A percentile compares a stretch with the other conserved stretches of the same genome.
Evolutionary conservation across 2,888 invertebrate species (phyloP).

Genomic region (Saturnia japonica): DNA sequence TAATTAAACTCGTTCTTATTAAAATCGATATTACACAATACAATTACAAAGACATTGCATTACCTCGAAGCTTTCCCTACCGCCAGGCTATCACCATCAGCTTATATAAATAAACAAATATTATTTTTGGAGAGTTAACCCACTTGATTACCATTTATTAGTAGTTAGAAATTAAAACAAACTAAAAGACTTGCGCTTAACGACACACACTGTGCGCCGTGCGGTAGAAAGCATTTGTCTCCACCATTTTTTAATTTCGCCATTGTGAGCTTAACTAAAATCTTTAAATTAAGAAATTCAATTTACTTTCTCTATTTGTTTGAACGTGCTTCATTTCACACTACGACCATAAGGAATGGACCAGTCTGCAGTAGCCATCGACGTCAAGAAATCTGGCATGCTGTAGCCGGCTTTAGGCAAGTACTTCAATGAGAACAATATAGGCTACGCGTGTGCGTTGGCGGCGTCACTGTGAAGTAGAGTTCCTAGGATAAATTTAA

Average conservation of each 20-base stretch:
- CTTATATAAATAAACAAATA: conserved; percentile 42
- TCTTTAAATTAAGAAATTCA: not conserved
- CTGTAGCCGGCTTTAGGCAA: too few relatives aligned
- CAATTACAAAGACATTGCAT: not conserved
- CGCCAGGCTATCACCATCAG: conserved; percentile 12
- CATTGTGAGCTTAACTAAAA: not conserved
- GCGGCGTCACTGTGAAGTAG: too few relatives aligned
- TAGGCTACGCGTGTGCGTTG: too few relatives aligned
- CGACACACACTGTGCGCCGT: conserved; percentile 25
- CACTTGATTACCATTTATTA: conserved; percentile 54
- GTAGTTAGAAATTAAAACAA: conserved; percentile 70
- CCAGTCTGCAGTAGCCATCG: too few relatives aligned
- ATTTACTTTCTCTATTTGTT: too few relatives aligned
- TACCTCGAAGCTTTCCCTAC: conserved; percentile 15
- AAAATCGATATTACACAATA: not conserved
- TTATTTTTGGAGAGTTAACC: conserved; percentile 49
- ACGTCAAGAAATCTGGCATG: too few relatives aligned
- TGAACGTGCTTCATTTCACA: too few relatives aligned
- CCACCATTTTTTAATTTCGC: conserved; percentile 52
- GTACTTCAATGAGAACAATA: too few relatives aligned
- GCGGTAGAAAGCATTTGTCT: conserved; percentile 54
- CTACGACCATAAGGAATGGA: too few relatives aligned
- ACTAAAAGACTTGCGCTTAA: conserved; percentile 46
- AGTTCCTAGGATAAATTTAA: too few relatives aligned
- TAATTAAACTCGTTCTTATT: too few relatives aligned